Percentiles rank a stretch among this genome's conserved stretches.
phyloP scores from a whole-genome alignment of 2,888 invertebrate species.

The Operophtera brumata region DNA sequence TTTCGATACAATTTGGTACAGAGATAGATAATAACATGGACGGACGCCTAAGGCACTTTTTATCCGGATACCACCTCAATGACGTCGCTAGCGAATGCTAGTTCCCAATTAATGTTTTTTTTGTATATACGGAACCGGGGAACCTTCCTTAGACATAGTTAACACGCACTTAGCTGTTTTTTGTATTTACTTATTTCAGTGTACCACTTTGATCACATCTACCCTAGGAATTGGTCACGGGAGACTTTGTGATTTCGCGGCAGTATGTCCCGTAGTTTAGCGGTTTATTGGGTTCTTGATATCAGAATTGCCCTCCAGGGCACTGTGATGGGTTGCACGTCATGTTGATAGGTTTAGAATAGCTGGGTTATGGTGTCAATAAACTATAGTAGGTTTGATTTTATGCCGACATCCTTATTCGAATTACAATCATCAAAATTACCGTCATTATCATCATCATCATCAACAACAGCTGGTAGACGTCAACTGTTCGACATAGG shows the following conservation, averaged over 20 bases:
- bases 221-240: conserved; percentile 73
- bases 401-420: neutral
- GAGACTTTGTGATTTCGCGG: conserved; percentile 61
- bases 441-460: neutral
- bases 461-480: too few relatives aligned
- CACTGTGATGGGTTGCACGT: conserved; percentile 16
- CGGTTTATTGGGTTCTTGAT: conserved; percentile 53
- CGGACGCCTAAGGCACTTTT: too few relatives aligned
- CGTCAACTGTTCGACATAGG: too few relatives aligned
- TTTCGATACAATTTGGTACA: too few relatives aligned
- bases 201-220: conserved; percentile 49
- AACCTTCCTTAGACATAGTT: neutral
- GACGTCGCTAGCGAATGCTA: too few relatives aligned
- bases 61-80: too few relatives aligned
- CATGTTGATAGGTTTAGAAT: conserved; percentile 19
- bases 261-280: conserved; percentile 74
- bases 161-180: conserved; percentile 38
- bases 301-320: conserved; percentile 53
- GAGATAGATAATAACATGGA: too few relatives aligned
- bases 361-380: conserved; percentile 4
- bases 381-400: conserved; percentile 1
- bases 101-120: too few relatives aligned
- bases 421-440: neutral
- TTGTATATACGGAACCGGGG: neutral
- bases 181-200: conserved; percentile 66